These are phyloP conservation scores for Myotis daubentonii DNA, from an alignment of 2,797 vertebrate genomes.

Conservation along the genomic window DNA sequence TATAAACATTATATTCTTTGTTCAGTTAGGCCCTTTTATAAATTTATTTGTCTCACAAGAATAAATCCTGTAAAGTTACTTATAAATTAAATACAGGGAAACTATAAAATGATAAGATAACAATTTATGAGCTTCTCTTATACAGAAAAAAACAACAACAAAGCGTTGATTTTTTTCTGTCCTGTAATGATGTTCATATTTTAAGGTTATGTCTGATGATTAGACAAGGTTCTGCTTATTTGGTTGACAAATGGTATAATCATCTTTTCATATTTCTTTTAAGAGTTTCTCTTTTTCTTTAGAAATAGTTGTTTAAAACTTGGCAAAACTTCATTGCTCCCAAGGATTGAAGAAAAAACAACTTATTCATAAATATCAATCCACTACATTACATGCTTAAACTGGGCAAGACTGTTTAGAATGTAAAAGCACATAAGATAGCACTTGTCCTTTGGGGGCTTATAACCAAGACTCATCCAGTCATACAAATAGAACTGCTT, in stretches of 20 bases:
- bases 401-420: not conserved
- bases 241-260: not conserved
- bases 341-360: not conserved
- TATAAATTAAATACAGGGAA: slow-evolving; percentile 22
- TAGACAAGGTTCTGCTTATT: not conserved
- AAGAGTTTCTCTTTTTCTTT: not conserved
- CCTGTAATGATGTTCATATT: not conserved
- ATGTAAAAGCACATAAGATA: not conserved
- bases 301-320: slow-evolving; percentile 21
- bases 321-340: not conserved
- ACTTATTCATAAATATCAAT: not conserved
- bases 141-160: not conserved
- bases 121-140: not conserved
- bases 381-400: not conserved
- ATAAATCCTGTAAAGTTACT: slow-evolving; percentile 13
- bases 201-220: not conserved
- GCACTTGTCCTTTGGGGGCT: not conserved
- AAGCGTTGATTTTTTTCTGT: not conserved
- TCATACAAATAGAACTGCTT: not conserved
- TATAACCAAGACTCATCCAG: not conserved
- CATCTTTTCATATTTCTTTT: not conserved
- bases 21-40: not conserved
- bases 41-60: not conserved
- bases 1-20: slow-evolving; percentile 3
- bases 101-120: not conserved